These are phyloP conservation scores for Ptycholaimellus sp. DNA, from an alignment of 2,888 invertebrate genomes.

Conservation along the genomic window DNA sequence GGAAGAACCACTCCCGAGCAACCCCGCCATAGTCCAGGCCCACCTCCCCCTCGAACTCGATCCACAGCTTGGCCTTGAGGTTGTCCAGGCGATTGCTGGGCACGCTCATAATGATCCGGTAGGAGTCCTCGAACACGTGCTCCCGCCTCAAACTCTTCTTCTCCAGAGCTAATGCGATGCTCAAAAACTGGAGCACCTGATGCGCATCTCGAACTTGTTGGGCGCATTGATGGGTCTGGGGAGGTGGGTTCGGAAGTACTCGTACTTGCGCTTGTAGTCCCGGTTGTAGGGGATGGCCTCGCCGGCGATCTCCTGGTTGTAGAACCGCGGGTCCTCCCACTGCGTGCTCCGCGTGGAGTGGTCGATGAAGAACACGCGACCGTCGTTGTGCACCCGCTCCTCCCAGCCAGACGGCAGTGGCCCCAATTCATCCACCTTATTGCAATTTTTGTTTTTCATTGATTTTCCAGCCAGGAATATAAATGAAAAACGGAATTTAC, in stretches of 20 bases:
- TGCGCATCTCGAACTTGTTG: conserved; percentile 87
- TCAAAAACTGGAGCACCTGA: too few species aligned
- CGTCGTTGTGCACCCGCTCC: conserved; percentile 79
- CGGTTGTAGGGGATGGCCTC: conserved; percentile 93
- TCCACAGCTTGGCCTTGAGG: conserved; percentile 89
- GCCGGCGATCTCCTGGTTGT: conserved; percentile 54
- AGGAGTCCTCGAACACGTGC: conserved; percentile 86
- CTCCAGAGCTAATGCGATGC: too few species aligned
- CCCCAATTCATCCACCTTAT: conserved; percentile 55
- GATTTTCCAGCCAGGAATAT: too few species aligned
- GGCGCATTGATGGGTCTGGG: conserved; percentile 85
- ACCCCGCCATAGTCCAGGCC: too few species aligned
- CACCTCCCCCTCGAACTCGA: conserved; percentile 94
- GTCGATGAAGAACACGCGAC: conserved; percentile 91
- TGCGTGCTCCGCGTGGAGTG: conserved; percentile 92
- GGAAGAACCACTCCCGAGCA: conserved; percentile 92
- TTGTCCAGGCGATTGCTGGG: conserved; percentile 41
- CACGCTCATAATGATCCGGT: conserved; percentile 71
- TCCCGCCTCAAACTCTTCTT: conserved; percentile 53
- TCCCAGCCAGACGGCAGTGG: conserved; percentile 91
- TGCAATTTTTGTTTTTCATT: too few species aligned
- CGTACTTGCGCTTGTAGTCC: conserved; percentile 89
- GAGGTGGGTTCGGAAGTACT: conserved; percentile 73
- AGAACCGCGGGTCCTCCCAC: conserved; percentile 95
- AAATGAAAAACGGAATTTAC: too few species aligned